Evolutionary conservation across 2,797 vertebrate species (phyloP).

Genomic region (Chaetodon trifasciatus): DNA sequence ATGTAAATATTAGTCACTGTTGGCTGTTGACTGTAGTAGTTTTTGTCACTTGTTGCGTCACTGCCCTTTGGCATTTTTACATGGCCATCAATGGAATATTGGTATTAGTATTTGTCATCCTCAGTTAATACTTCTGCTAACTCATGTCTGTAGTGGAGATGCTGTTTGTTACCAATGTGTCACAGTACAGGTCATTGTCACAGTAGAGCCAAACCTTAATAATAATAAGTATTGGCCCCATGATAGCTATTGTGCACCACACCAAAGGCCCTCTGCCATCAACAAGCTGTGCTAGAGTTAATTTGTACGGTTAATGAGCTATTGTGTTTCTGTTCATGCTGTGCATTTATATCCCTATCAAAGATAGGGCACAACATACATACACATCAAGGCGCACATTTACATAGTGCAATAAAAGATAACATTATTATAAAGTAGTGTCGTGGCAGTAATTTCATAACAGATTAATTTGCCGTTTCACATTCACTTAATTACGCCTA

Average conservation of each 20-base stretch:
- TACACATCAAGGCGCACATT: constrained; percentile 48
- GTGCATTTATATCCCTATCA: constrained; percentile 41
- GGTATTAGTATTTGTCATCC: background rate
- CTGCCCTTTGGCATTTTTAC: background rate
- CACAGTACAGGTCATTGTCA: background rate
- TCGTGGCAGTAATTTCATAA: constrained; percentile 71
- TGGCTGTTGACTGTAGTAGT: too few relatives aligned
- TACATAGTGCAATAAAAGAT: constrained; percentile 70
- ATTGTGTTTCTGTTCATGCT: constrained; percentile 42
- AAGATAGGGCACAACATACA: constrained; percentile 12
- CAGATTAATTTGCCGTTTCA: constrained; percentile 80
- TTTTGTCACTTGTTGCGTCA: too few relatives aligned
- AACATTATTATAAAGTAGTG: constrained; percentile 69
- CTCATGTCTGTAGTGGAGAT: too few relatives aligned
- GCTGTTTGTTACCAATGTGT: background rate
- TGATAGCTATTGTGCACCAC: background rate
- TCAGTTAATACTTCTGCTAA: background rate
- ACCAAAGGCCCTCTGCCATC: constrained; percentile 11
- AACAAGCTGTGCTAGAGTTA: constrained; percentile 40
- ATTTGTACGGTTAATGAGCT: constrained; percentile 62
- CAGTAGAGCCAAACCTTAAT: background rate
- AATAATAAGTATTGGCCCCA: background rate
- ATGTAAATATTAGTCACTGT: too few relatives aligned
- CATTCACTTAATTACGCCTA: constrained; percentile 76
- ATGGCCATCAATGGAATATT: background rate